Evolutionary conservation across 1,140 invertebrate species (phyloP).

Genomic region (Uloborus diversus): DNA sequence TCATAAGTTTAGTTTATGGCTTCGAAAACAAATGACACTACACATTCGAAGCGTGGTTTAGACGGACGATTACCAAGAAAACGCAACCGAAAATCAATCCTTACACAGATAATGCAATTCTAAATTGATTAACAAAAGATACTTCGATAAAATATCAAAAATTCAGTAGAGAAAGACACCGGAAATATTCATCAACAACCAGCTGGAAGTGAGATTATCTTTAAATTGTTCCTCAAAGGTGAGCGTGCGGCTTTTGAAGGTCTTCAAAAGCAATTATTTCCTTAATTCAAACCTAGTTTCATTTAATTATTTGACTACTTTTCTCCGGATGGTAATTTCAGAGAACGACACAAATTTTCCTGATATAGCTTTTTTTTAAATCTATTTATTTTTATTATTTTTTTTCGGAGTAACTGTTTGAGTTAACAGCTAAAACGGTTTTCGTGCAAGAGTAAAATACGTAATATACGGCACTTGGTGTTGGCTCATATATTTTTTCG

Average conservation of each 20-base stretch:
- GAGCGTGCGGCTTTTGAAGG: conserved; percentile 6
- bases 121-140: too few relatives aligned
- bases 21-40: too few relatives aligned
- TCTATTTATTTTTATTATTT: conserved; percentile 19
- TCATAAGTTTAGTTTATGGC: too few relatives aligned
- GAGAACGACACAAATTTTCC: conserved; percentile 42
- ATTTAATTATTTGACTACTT: conserved; percentile 51
- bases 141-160: too few relatives aligned
- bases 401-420: conserved; percentile 28
- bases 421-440: conserved; percentile 16
- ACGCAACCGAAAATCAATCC: too few relatives aligned
- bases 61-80: too few relatives aligned
- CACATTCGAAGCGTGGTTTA: too few relatives aligned
- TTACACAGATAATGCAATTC: too few relatives aligned
- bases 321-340: conserved; percentile 42
- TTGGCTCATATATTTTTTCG: conserved; percentile 15
- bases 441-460: conserved; percentile 44
- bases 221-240: conserved; percentile 21
- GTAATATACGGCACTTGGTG: conserved; percentile 38
- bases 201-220: neutral
- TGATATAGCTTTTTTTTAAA: neutral
- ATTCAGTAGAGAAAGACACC: neutral
- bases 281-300: conserved; percentile 52
- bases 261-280: conserved; percentile 45
- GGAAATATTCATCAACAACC: neutral